Conservation (phyloP, 1,140 invertebrate genomes). For the Teleopsis dalmanni region DNA sequence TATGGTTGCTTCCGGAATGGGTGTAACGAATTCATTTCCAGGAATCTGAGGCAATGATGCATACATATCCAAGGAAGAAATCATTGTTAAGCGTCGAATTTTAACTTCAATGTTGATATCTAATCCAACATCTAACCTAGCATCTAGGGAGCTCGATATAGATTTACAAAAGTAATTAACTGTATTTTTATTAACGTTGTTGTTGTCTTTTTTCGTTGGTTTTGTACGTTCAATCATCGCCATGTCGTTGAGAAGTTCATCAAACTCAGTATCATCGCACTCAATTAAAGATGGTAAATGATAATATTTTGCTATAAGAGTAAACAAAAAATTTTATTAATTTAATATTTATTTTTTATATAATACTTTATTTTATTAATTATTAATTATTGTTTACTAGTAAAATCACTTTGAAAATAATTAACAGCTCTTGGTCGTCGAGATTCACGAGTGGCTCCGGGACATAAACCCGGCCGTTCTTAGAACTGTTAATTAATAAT, state of each 20-base stretch:
- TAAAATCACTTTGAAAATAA: no score
- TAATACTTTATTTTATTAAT: no score
- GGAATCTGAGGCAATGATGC: slow-evolving; percentile 46
- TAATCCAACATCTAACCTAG: slow-evolving; percentile 66
- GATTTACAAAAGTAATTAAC: slow-evolving; percentile 44
- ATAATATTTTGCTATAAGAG: slow-evolving; percentile 34
- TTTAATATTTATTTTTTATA: no score
- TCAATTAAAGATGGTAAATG: slow-evolving; percentile 58
- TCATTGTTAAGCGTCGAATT: slow-evolving; percentile 57
- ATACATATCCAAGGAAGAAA: slow-evolving; percentile 40
- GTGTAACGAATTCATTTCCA: slow-evolving; percentile 37
- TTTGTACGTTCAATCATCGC: slow-evolving; percentile 56
- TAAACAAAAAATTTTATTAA: background rate
- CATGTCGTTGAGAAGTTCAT: slow-evolving; percentile 61
- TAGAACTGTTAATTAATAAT: no score
- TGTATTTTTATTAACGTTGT: slow-evolving; percentile 30
- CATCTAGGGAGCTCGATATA: slow-evolving; percentile 66
- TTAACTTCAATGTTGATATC: slow-evolving; percentile 64
- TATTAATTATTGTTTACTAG: no score
- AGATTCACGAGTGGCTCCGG: no score
- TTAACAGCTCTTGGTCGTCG: no score
- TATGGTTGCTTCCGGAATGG: slow-evolving; percentile 32
- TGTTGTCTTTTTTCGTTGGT: slow-evolving; percentile 41
- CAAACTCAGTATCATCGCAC: slow-evolving; percentile 65
- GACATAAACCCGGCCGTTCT: no score